Base-by-base conservation (phyloP, 2,113 vertebrate genomes). In the Antigone vipio region DNA sequence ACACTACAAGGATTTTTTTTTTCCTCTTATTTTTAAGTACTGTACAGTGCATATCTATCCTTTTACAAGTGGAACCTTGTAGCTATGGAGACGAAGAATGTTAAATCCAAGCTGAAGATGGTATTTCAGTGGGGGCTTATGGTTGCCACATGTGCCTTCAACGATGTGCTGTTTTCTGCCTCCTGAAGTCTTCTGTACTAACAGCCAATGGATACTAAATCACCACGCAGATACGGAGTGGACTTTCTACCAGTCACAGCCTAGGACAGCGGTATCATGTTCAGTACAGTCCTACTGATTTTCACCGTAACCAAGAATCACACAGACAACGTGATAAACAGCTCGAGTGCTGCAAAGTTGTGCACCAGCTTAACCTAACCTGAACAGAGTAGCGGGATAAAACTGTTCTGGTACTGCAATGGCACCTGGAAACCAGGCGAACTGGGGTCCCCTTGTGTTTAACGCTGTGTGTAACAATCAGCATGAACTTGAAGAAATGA, bases 11-110 rank as follows among this genome's bases (percentile, higher is more conserved):
- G 45, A n/a, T 55, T 44, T 64, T 40, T 55, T 44, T 64, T 40
- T 79, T 67, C 85, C 69, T 63, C 10, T 83, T 89, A 64, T 85
- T 90, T 92, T 80, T 56, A 94, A 95, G 90, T 66, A 67, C 77
- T 50, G 89, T 59, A 89, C 47, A 67, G 68, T 59, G 88, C 79
- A 17, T 64, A 58, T 96, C 92, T 93, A 74, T 82, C 95, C 85
- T 93, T 83, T 92, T 63, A 92, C 93, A 95, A 95, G 94, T 78
- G 91, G 83, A 97, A 95, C 90, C 94, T 95, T 73, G 97, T 97
- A 97, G 94, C 97, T 97, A 97, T 97, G 97, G 97, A 97, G 96
- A 97, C 93, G 9, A 97, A 88, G 93, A 91, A 93, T 79, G 84
- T 96, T 88, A 92, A 91, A 95, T 95, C 85, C 93, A 90, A 84